These are phyloP conservation scores for Neogale vison DNA, from an alignment of 2,113 vertebrate genomes.

Conservation along the genomic window DNA sequence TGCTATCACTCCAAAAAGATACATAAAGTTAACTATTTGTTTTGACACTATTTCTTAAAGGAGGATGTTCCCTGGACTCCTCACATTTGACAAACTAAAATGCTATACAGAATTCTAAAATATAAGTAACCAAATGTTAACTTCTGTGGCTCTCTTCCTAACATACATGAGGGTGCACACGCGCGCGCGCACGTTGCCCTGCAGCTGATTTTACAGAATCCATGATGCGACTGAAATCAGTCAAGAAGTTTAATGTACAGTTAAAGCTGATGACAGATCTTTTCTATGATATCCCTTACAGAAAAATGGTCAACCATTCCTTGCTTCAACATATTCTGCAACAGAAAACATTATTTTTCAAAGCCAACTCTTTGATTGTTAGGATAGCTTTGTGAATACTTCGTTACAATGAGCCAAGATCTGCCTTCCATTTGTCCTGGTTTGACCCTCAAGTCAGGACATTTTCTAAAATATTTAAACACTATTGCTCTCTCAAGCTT, in stretches of 20 bases:
- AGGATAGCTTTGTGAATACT: constrained; percentile 32
- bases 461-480: constrained; percentile 44
- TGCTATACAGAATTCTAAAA: constrained; percentile 33
- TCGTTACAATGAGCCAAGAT: constrained; percentile 46
- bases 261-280: neutral
- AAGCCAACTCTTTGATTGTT: constrained; percentile 43
- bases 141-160: neutral
- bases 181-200: neutral
- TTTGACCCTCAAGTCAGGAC: constrained; percentile 30
- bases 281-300: neutral
- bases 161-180: neutral
- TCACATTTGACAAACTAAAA: constrained; percentile 23
- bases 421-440: neutral
- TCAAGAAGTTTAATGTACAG: neutral
- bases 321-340: constrained; percentile 32
- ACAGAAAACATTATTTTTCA: constrained; percentile 47
- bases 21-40: neutral
- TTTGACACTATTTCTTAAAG: constrained; percentile 25
- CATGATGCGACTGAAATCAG: neutral
- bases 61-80: neutral
- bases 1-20: neutral
- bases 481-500: neutral
- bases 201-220: neutral
- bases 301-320: constrained; percentile 40
- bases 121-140: constrained; percentile 31